Evolutionary conservation across 2,113 vertebrate genomes (phyloP).

Genomic region (Dromaius novaehollandiae): DNA sequence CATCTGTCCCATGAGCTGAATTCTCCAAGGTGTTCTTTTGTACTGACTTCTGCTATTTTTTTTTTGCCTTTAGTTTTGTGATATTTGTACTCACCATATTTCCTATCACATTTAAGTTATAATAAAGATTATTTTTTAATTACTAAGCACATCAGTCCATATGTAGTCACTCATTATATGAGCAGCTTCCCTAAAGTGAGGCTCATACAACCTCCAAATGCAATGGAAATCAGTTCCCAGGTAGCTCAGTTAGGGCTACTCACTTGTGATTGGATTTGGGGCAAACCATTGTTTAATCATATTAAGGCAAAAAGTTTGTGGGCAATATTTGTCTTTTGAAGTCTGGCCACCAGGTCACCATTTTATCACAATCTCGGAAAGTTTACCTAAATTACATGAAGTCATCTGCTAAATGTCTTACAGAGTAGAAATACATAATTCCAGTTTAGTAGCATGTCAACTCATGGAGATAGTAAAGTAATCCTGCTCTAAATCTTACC

Average conservation of each 20-base stretch:
- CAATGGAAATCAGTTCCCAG: neutral
- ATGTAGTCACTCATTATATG: neutral
- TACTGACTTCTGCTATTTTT: conserved; percentile 53
- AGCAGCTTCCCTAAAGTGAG: neutral
- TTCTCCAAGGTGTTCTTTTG: conserved; percentile 58
- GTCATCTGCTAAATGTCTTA: neutral
- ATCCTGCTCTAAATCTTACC: neutral
- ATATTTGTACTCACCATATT: conserved; percentile 77
- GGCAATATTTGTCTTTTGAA: neutral
- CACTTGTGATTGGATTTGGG: neutral
- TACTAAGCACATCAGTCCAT: conserved; percentile 64
- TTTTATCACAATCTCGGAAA: neutral
- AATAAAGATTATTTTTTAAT: conserved; percentile 99
- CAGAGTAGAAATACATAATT: neutral
- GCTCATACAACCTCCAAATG: neutral
- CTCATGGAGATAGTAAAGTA: neutral
- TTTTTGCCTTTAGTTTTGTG: conserved; percentile 68
- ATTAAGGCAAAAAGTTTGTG: neutral
- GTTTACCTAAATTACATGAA: neutral
- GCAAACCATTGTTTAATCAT: neutral
- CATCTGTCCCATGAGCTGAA: conserved; percentile 63
- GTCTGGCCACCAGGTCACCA: neutral
- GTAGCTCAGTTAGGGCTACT: neutral
- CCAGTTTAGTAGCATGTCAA: neutral
- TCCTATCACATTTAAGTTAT: conserved; percentile 84